Conservation (phyloP, 2,888 invertebrate species). For the Drosophila dives region DNA sequence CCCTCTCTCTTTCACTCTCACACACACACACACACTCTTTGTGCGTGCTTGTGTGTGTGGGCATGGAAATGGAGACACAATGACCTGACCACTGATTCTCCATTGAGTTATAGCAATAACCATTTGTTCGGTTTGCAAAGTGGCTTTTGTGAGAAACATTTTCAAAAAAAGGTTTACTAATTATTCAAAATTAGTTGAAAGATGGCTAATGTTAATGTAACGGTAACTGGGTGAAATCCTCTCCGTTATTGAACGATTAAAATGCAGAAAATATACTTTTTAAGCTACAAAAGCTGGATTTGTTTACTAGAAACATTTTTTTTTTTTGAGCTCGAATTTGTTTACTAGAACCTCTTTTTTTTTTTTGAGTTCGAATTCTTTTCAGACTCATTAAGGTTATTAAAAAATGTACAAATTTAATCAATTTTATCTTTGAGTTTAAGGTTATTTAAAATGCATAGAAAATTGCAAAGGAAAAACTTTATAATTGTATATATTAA, state of each 20-base stretch:
- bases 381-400: neutral
- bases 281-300: neutral
- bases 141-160: neutral
- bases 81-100: slow-evolving; percentile 55
- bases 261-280: neutral
- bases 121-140: neutral
- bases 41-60: slow-evolving; percentile 17
- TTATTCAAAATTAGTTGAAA: neutral
- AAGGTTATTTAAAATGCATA: neutral
- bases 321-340: neutral
- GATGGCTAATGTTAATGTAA: neutral
- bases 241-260: neutral
- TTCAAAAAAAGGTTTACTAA: neutral
- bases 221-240: neutral
- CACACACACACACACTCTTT: slow-evolving; percentile 13
- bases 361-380: neutral
- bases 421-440: neutral
- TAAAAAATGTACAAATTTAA: neutral
- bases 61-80: slow-evolving; percentile 42
- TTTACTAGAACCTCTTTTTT: neutral
- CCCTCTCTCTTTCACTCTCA: neutral
- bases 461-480: neutral
- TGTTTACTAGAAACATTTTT: neutral
- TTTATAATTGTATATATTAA: neutral
- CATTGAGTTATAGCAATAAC: slow-evolving; percentile 19